Conservation (phyloP, 2,888 invertebrate genomes). For the Xestia ashworthii region DNA sequence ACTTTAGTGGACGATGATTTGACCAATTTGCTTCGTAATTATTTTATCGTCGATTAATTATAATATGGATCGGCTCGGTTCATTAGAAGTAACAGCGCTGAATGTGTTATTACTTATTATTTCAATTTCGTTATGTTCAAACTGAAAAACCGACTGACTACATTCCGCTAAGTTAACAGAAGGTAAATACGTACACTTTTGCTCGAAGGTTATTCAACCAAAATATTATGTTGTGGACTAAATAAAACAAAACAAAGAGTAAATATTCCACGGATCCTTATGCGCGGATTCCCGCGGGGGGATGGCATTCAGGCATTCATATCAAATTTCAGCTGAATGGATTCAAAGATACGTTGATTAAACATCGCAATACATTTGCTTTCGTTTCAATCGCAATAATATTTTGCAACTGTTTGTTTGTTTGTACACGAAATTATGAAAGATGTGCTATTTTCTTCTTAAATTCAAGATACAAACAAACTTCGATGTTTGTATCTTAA, state of each 20-base stretch:
- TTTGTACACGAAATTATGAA: constrained; percentile 45
- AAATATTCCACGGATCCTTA: constrained; percentile 32
- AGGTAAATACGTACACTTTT: neutral
- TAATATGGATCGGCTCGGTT: constrained; percentile 30
- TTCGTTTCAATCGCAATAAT: constrained; percentile 48
- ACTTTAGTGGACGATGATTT: constrained; percentile 60
- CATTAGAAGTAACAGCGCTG: constrained; percentile 23
- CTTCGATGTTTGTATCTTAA: constrained; percentile 31
- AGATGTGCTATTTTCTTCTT: constrained; percentile 37
- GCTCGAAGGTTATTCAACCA: constrained; percentile 11
- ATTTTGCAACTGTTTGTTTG: constrained; percentile 43
- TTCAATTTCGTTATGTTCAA: constrained; percentile 2
- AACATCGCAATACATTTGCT: constrained; percentile 69
- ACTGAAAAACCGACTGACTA: too few relatives aligned
- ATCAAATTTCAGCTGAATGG: constrained; percentile 75
- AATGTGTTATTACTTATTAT: constrained; percentile 7
- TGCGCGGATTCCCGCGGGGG: constrained; percentile 43
- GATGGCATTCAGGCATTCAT: constrained; percentile 63
- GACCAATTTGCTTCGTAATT: constrained; percentile 56
- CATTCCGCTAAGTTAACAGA: neutral
- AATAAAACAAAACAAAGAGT: constrained; percentile 39
- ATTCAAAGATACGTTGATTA: constrained; percentile 77
- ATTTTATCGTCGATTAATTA: constrained; percentile 52
- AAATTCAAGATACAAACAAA: constrained; percentile 20
- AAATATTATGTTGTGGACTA: constrained; percentile 10